Conservation (phyloP, 2,113 vertebrate species). For the Psilopogon haemacephalus region DNA sequence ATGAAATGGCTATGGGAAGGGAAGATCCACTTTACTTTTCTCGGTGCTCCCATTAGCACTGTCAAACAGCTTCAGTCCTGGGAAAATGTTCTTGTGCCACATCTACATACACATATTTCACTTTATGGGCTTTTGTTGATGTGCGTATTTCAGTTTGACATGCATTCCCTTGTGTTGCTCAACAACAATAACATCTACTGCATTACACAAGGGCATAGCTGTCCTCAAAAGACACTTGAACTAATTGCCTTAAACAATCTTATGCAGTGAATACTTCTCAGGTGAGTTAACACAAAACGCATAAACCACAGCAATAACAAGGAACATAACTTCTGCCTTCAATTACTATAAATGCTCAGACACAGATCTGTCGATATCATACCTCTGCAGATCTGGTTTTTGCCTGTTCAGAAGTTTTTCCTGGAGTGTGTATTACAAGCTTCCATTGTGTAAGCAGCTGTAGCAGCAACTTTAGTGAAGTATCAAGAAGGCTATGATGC, state of each 20-base stretch:
- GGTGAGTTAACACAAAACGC: constrained; percentile 27
- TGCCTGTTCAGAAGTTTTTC: constrained; percentile 81
- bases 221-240: constrained; percentile 32
- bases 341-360: not conserved
- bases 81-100: constrained; percentile 27
- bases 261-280: constrained; percentile 15
- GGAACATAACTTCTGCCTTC: not conserved
- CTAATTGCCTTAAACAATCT: constrained; percentile 17
- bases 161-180: constrained; percentile 42
- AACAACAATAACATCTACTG: constrained; percentile 52
- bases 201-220: constrained; percentile 38
- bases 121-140: constrained; percentile 13
- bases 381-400: constrained; percentile 88
- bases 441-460: constrained; percentile 98
- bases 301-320: not conserved
- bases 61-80: constrained; percentile 24
- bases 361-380: constrained; percentile 6
- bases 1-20: not conserved
- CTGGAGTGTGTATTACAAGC: constrained; percentile 88
- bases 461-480: constrained; percentile 93
- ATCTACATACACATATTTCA: not conserved
- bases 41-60: not conserved
- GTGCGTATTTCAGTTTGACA: constrained; percentile 3
- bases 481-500: constrained; percentile 92
- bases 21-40: not conserved